Percentiles rank a stretch among this genome's conserved stretches.
phyloP scores from a whole-genome alignment of 35 echinoderm and acorn worm genomes.

The Diadema setosum region DNA sequence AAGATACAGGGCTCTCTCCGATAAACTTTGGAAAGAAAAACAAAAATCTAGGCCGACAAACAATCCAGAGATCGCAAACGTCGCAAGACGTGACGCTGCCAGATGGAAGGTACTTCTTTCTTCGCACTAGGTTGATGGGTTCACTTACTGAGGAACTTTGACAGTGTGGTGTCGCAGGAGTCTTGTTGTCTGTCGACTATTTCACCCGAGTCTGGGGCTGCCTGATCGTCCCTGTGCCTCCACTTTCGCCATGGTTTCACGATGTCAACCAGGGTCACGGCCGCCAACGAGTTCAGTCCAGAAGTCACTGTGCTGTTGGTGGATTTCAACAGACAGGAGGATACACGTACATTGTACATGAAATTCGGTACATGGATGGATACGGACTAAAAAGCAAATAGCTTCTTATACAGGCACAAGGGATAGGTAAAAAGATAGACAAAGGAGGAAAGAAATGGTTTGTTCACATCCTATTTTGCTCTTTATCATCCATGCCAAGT shows the following conservation, averaged over 20 bases:
- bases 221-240: neutral
- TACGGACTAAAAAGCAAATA: neutral
- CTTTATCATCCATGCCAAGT: too few relatives aligned
- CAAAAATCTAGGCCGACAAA: too few relatives aligned
- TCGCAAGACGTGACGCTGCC: too few relatives aligned
- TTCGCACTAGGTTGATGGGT: too few relatives aligned
- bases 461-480: neutral
- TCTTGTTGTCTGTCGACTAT: constrained; percentile 5
- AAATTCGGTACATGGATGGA: neutral
- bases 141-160: constrained; percentile 64
- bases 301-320: constrained; percentile 58
- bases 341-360: neutral
- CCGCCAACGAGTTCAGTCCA: constrained; percentile 62
- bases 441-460: neutral
- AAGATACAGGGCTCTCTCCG: too few relatives aligned
- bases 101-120: too few relatives aligned
- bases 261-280: constrained; percentile 74
- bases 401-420: neutral
- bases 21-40: too few relatives aligned
- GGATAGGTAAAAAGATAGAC: neutral
- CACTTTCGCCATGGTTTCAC: constrained; percentile 35
- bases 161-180: constrained; percentile 34
- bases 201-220: neutral
- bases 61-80: too few relatives aligned
- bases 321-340: neutral